Evolutionary conservation across 2,888 invertebrate genomes (phyloP), one percentile per base, ranked within the genome.

Genomic region (Ctena decussata): DNA sequence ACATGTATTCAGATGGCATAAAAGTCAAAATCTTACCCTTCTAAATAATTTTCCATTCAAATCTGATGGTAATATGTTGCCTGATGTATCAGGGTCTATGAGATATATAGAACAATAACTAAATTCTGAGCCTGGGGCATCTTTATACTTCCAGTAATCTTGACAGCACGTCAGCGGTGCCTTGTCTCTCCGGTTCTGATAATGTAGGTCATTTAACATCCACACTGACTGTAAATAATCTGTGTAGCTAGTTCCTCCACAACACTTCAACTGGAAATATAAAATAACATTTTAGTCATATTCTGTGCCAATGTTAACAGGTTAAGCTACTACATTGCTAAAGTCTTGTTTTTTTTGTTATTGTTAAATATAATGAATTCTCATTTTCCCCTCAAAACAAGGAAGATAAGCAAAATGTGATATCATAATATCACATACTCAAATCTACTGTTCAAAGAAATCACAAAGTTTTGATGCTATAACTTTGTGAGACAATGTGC

Each of bases 111-210:
- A 76, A 60, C 93, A 93, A 80, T 85, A 88, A 65, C 87, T 80
- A 71, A 81, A 82, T 24, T 74, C 49, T 5, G 49, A 0, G 21
- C 53, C 60, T n/a, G n/a, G 35, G n/a, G 77, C 53, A 53, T 91
- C 88, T 77, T 92, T 80, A 77, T 93, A 91, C 8, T 84, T 78
- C 74, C 87, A 85, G 74, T 91, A 93, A 79, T 93, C 90, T 24
- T 85, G 89, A 83, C 94, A 94, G 85, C 94, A 94, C 15, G 92
- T 91, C n/a, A 90, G 72, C 1, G 94, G 94, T 0, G 92, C 91
- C 49, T 78, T 87, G 32, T 91, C 82, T 12, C 76, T 71, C 24
- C 75, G 84, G 12, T 89, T 41, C 11, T 69, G 41, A 11, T 0
- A 1, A 11, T 73, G 53, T 65, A 65, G 41, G 30, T 84, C 85